Conservation (phyloP, 2,113 vertebrate genomes). For the Emberiza fucata region DNA sequence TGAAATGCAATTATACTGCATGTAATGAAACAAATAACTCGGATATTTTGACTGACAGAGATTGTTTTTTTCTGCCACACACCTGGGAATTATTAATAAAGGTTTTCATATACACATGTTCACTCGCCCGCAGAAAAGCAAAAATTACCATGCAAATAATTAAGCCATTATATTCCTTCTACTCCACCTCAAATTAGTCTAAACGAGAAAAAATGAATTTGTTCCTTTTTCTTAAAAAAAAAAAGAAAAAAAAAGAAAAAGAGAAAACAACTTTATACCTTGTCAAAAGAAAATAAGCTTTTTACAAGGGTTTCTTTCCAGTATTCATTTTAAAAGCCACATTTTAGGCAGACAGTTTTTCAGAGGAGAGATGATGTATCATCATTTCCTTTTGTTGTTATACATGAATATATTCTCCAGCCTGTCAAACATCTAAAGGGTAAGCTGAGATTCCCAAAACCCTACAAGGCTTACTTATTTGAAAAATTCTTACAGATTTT, state of each 20-base stretch:
- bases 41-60: background rate
- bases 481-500: background rate
- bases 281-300: background rate
- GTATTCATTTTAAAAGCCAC: background rate
- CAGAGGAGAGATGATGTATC: background rate
- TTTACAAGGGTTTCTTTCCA: background rate
- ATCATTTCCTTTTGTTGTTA: conserved; percentile 7
- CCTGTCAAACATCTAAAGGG: background rate
- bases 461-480: background rate
- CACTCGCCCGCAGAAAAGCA: background rate
- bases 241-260: background rate
- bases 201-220: background rate
- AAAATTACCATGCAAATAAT: background rate
- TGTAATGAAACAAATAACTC: background rate
- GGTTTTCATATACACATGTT: background rate
- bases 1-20: background rate
- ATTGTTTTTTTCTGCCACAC: background rate
- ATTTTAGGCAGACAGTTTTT: background rate
- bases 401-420: background rate
- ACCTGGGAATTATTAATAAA: background rate
- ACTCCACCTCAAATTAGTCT: background rate
- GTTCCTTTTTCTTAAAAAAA: background rate
- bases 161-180: background rate
- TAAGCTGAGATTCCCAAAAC: background rate
- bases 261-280: background rate